Evolutionary conservation across 2,113 vertebrate genomes (phyloP).

Genomic region (Galbula dea): DNA sequence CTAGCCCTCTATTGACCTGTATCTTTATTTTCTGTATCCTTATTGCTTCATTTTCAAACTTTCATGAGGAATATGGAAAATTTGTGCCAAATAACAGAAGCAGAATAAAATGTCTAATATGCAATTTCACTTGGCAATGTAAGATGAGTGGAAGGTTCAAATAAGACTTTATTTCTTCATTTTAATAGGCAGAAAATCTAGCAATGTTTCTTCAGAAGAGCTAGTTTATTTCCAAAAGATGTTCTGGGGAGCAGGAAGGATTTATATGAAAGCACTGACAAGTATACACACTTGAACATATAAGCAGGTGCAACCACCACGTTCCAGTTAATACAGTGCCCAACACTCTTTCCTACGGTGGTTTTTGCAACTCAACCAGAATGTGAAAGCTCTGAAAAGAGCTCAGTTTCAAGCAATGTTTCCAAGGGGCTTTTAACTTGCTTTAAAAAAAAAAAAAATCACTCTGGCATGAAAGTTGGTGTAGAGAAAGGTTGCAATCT

Average conservation of each 20-base stretch:
- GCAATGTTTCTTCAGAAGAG: background rate
- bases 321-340: background rate
- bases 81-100: background rate
- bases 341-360: background rate
- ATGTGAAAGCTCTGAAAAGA: background rate
- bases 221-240: background rate
- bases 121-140: background rate
- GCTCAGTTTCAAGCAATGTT: background rate
- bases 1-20: background rate
- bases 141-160: background rate
- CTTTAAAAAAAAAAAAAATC: background rate
- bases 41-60: background rate
- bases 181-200: background rate
- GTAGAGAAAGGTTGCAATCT: conserved; percentile 8
- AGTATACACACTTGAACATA: background rate
- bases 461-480: background rate
- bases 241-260: background rate
- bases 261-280: background rate
- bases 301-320: background rate
- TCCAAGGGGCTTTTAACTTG: background rate
- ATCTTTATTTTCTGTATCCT: background rate
- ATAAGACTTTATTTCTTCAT: background rate
- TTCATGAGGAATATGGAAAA: background rate
- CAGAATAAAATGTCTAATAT: background rate
- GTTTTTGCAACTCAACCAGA: background rate